These are phyloP conservation scores for Urosaurus nigricauda DNA, from an alignment of 2,797 vertebrate genomes.

Conservation along the genomic window DNA sequence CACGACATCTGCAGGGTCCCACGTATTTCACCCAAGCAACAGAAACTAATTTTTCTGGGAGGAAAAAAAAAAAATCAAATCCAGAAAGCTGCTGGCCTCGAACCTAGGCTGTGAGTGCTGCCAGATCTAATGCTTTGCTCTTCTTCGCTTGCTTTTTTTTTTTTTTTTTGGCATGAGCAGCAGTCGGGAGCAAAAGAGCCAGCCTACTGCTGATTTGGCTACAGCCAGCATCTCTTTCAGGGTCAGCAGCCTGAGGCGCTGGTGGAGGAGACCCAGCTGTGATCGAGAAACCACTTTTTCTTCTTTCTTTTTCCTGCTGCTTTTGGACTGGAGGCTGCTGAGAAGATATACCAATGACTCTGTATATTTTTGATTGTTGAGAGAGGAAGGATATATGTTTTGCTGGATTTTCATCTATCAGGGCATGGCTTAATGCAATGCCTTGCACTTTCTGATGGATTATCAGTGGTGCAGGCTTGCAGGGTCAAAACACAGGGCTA, in stretches of 20 bases:
- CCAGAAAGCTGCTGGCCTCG: neutral
- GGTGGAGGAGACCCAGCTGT: conserved; percentile 9
- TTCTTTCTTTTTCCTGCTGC: neutral
- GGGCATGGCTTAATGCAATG: neutral
- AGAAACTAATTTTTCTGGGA: neutral
- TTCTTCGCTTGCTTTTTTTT: neutral
- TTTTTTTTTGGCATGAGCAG: neutral
- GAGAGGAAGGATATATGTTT: neutral
- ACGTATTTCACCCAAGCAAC: neutral
- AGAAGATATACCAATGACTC: conserved; percentile 8
- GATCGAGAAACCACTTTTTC: neutral
- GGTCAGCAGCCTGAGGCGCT: conserved; percentile 21
- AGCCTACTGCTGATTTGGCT: conserved; percentile 13
- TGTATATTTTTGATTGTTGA: neutral
- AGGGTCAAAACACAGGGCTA: neutral
- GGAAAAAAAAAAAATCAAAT: neutral
- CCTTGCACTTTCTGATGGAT: neutral
- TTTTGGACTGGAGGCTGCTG: neutral
- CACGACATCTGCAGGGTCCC: neutral
- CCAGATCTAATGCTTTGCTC: neutral
- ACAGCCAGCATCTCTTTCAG: neutral
- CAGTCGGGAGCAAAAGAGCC: neutral
- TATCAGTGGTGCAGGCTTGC: too few relatives aligned
- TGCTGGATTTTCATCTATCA: neutral
- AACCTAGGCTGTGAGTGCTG: neutral